Conservation (phyloP, 1,140 invertebrate species). For the Tyrophagus putrescentiae region DNA sequence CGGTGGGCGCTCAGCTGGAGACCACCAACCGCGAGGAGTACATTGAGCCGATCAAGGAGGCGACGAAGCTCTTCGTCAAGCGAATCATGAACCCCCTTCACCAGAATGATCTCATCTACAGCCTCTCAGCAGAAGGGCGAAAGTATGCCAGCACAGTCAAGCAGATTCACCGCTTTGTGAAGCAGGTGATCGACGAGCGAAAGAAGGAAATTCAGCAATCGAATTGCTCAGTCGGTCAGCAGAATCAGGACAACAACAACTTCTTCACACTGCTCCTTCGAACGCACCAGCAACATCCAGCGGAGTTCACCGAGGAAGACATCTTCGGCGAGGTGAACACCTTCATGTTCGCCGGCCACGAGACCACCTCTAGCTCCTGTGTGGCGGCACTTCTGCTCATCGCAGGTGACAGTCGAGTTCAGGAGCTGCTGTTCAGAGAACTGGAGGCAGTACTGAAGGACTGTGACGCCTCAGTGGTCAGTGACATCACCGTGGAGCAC, state of each 20-base stretch:
- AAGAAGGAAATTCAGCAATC: neutral
- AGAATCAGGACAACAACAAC: neutral
- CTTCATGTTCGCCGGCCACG: constrained; percentile 48
- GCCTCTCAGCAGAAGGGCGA: constrained; percentile 1
- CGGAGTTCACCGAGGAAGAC: constrained; percentile 43
- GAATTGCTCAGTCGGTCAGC: neutral
- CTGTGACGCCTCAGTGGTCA: neutral
- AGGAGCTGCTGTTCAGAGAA: constrained; percentile 58
- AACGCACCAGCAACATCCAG: constrained; percentile 32
- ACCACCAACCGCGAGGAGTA: neutral
- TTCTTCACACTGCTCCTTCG: constrained; percentile 57
- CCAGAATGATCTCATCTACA: constrained; percentile 4
- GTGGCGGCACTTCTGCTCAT: constrained; percentile 50
- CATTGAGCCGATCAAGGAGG: constrained; percentile 9
- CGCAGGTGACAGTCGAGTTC: constrained; percentile 56
- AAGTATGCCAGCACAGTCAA: no score
- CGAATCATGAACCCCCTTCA: constrained; percentile 4
- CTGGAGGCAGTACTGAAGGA: constrained; percentile 44
- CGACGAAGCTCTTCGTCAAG: constrained; percentile 13
- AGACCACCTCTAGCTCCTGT: constrained; percentile 40
- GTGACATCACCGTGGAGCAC: constrained; percentile 36
- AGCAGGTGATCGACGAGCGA: constrained; percentile 1
- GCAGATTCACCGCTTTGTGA: neutral
- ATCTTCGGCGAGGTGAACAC: constrained; percentile 67
- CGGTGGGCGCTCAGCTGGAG: constrained; percentile 38